phyloP scores from a whole-genome alignment of 1,140 invertebrate genomes.

The Drosophila leontia region DNA sequence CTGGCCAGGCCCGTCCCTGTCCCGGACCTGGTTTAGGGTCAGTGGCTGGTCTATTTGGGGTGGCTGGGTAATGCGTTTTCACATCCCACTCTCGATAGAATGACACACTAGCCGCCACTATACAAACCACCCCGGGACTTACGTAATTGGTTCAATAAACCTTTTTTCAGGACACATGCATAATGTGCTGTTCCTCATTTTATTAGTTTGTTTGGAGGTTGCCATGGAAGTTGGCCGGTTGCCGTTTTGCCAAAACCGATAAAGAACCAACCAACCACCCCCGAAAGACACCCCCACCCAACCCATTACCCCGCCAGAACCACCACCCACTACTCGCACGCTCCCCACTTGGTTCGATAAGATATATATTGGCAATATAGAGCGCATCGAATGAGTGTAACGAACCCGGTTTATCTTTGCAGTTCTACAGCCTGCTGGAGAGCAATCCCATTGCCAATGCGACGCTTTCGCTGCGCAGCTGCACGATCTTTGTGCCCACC shows the following conservation, averaged over 20 bases:
- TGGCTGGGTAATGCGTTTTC: constrained; percentile 70
- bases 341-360: constrained; percentile 38
- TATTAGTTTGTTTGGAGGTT: constrained; percentile 72
- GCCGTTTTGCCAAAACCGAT: constrained; percentile 57
- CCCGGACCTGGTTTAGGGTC: constrained; percentile 49
- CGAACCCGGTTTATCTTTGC: constrained; percentile 85
- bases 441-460: constrained; percentile 89
- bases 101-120: constrained; percentile 43
- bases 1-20: constrained; percentile 1
- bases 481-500: constrained; percentile 92
- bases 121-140: constrained; percentile 42
- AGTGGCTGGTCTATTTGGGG: constrained; percentile 62
- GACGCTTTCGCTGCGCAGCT: constrained; percentile 88
- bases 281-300: constrained; percentile 20
- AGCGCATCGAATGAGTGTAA: constrained; percentile 44
- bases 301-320: constrained; percentile 18
- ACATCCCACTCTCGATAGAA: constrained; percentile 54
- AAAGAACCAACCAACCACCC: constrained; percentile 6
- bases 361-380: constrained; percentile 42
- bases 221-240: constrained; percentile 61
- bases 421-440: constrained; percentile 91
- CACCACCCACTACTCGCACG: constrained; percentile 12
- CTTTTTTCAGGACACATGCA: constrained; percentile 55
- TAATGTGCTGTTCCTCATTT: constrained; percentile 51
- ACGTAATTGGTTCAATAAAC: constrained; percentile 83